Evolutionary conservation across 2,888 invertebrate genomes (phyloP), one percentile per base, ranked within the genome.

Genomic region (Mylabris sibirica): DNA sequence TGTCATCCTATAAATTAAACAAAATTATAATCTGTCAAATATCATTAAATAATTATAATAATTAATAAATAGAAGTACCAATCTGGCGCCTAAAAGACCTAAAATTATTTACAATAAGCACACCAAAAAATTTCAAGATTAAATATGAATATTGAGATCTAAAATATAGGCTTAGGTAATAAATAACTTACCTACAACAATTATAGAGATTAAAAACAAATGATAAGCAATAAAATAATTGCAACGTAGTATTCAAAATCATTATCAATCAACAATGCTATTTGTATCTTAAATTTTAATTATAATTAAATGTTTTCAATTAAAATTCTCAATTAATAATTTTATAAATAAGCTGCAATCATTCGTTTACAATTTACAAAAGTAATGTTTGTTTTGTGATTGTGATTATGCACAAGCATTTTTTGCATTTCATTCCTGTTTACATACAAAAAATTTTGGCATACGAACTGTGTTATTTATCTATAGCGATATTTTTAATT

Each of bases 1-100:
- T 57, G 75, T 75, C 59, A 77, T 70, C 38, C 80, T 81, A 72
- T 35, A 80, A 79, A 65, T 53, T 53, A 20, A 9, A 53, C 22
- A 67, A 63, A 74, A 35, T 30, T 30, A 6, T 30, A 30, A 30
- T 30, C 30, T 30, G 35, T 57, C 14, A 30, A 35, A 11, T 20
- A 67, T 38, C 12, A 64, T 8, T 4, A 61, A 24, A 30, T 26
- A 59, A 59, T 59, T n/a, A 59, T 12, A 14, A 14, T 59, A n/a
- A 59, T 26, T 59, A 11, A 24, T 12, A n/a, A 59, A 59, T 12
- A n/a, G n/a, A n/a, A n/a, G n/a, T n/a, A n/a, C n/a, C 9, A 38
- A 14, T 12, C 0, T 38, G 38, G 38, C 38, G 38, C 30, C 30
- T 30, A 38, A 8, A 38, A 38, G 38, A 38, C n/a, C n/a, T 14